Percentiles rank a stretch among this genome's conserved stretches.
Evolutionary conservation across 2,113 vertebrate genomes (phyloP).

Genomic region (Phaethornis superciliosus): DNA sequence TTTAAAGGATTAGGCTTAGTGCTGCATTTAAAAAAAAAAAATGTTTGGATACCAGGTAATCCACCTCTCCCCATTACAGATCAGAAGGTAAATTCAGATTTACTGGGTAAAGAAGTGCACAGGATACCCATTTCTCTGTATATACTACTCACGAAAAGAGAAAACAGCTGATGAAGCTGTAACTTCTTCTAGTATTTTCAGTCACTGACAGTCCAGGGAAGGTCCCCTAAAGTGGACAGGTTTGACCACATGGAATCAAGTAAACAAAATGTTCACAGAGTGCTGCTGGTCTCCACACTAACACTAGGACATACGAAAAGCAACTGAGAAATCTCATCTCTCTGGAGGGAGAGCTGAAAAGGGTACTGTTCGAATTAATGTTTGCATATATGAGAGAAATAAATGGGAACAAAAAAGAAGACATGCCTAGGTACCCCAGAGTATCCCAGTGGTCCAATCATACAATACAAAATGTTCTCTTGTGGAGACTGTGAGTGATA

Average conservation of each 20-base stretch:
- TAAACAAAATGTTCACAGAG: not conserved
- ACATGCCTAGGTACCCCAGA: not conserved
- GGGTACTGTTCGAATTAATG: not conserved
- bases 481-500: not conserved
- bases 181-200: not conserved
- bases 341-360: not conserved
- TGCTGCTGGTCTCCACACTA: not conserved
- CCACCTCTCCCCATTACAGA: not conserved
- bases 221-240: not conserved
- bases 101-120: not conserved
- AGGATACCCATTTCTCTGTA: not conserved
- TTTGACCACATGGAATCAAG: not conserved
- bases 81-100: not conserved
- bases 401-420: not conserved
- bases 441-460: not conserved
- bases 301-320: not conserved
- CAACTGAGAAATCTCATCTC: not conserved
- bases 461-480: not conserved
- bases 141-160: not conserved
- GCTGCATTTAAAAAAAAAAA: not conserved
- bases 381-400: not conserved
- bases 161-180: not conserved
- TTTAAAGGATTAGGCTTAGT: not conserved
- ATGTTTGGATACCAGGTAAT: not conserved
- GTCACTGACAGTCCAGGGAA: not conserved